Base-by-base conservation (phyloP, 2,797 vertebrate species). In the Australoheros facetus region DNA sequence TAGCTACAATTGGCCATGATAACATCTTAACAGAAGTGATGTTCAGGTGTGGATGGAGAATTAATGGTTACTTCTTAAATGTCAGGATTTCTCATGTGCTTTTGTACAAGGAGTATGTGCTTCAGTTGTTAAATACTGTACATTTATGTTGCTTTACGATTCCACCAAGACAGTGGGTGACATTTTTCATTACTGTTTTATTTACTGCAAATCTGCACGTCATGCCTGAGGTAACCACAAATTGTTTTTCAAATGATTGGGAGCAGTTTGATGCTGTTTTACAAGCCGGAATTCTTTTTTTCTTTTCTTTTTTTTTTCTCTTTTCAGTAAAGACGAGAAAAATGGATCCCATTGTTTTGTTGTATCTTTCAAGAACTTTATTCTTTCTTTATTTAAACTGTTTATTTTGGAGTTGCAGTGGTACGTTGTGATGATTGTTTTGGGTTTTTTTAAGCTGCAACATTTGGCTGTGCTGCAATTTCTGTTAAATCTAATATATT, bases 51-150 rank as follows among this genome's bases (percentile, higher is more conserved):
- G 60, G 73, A 62, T 85, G 89, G 86, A 90, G 76, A 56, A 81
- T 87, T 80, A 91, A 93, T 93, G 92, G 92, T 84, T 94, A 89
- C 93, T 93, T 95, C 78, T 85, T 59, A 83, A 88, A 88, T 77
- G 66, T 75, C 55, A 73, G 69, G 71, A 62, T 78, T 89, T 87
- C 66, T 72, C 56, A 75, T 85, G 42, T 86, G 55, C 19, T 73
- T 70, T 53, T 53, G 55, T 83, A 87, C 3, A 75, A 73, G 57
- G 56, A 32, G 14, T 82, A 37, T 83, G 76, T 89, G 91, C 88
- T 91, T 90, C 83, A 89, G 79, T 83, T 77, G 60, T 85, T 81
- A 59, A 84, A 82, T 83, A 76, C 79, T 75, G 81, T 74, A 74
- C 55, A 62, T 84, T 91, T 88, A 39, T 56, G 73, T 89, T 89